Evolutionary conservation across 2,888 invertebrate genomes (phyloP), one percentile per base, ranked within the genome.

Genomic region (Carcina quercana): DNA sequence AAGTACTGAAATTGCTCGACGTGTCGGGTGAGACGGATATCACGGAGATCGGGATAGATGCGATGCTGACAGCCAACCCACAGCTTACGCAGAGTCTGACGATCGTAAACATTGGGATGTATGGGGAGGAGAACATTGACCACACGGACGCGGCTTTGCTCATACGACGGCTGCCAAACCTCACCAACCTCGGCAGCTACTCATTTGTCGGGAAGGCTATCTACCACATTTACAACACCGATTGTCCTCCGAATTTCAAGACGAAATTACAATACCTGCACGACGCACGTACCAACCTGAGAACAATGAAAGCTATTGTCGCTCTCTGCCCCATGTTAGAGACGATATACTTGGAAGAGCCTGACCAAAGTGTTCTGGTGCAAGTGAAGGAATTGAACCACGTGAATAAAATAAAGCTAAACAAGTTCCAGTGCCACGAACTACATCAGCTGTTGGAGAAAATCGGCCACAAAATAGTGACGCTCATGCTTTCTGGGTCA

Each of bases 11-110:
- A 42, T 69, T 88, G 6, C 60, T 91, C 13, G 90, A 91, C 47
- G 86, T 91, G 37, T 91, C 90, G 0, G 91, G 91, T 1, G 91
- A 91, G 57, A 89, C 90, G 5, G 88, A 87, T 53, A 88, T 90
- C 24, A 89, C 89, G 1, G 86, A 88, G 53, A 86, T 86, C 14
- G 89, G 89, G 32, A 86, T 91, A 28, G 86, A 86, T 34, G 73
- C 78, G 2, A 75, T 91, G 58, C 61, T 87, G 26, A 74, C 64
- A 15, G 85, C 87, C 1, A 72, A 85, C 32, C 75, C 86, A n/a
- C 71, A 76, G 43, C 68, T 84, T 38, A 82, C 86, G 8, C 78
- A 86, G 24, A 83, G 79, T 30, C 55, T 91, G 21, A 86, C 87
- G 3, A 85, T 89, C 25, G 76, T 91, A 27, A 88, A 90, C 53